These are phyloP conservation scores for Anarhynchus alexandrinus DNA, from an alignment of 2,113 vertebrate genomes.

Conservation along the genomic window DNA sequence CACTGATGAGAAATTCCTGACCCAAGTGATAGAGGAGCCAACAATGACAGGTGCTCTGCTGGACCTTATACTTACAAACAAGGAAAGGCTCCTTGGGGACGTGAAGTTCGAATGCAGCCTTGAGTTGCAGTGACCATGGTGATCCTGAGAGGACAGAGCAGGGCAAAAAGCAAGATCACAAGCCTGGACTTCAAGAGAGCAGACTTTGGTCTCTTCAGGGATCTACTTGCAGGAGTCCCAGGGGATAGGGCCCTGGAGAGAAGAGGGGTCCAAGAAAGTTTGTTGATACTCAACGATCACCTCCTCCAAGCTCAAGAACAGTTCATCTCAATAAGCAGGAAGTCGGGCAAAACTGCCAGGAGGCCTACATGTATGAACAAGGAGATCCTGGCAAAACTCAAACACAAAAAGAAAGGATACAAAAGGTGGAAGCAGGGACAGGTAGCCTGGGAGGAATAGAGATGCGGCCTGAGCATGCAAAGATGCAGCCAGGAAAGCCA, in stretches of 20 bases:
- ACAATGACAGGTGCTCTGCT: background rate
- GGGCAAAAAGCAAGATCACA: background rate
- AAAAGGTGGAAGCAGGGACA: background rate
- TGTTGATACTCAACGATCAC: background rate
- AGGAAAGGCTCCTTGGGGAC: background rate
- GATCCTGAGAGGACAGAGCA: background rate
- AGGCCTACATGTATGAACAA: background rate
- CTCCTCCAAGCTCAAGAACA: background rate
- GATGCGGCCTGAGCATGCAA: background rate
- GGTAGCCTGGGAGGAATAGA: background rate
- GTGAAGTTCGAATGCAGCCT: background rate
- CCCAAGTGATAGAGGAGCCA: background rate
- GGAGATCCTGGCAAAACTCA: background rate
- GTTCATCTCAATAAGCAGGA: background rate
- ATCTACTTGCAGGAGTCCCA: background rate
- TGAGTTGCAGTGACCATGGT: background rate
- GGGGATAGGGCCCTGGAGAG: background rate
- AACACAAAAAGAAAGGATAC: background rate
- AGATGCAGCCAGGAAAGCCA: background rate
- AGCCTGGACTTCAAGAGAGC: background rate
- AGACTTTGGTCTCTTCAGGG: background rate
- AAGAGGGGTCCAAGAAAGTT: background rate
- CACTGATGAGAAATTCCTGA: background rate
- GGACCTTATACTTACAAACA: background rate
- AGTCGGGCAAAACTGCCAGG: background rate